A percentile compares a stretch with the other conserved stretches of the same genome.
phyloP scores from a whole-genome alignment of 2,888 invertebrate genomes.

The Xylophagus ater region DNA sequence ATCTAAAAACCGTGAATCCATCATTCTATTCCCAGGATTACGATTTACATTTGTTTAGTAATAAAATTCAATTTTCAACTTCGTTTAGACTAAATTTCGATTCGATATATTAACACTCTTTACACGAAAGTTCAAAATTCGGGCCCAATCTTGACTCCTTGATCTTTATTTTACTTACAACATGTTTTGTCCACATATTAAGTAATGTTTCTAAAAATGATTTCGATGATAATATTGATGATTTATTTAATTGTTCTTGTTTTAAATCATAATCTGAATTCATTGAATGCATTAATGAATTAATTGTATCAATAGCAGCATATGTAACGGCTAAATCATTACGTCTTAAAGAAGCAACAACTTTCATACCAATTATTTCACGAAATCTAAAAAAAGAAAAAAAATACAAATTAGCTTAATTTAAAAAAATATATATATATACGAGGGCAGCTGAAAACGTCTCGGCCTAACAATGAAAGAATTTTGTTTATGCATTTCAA shows the following conservation, averaged over 20 bases:
- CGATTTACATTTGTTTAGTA: too few species aligned
- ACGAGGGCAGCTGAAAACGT: too few species aligned
- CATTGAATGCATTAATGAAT: conserved; percentile 98
- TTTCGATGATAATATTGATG: conserved; percentile 81
- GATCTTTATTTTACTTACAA: conserved; percentile 53
- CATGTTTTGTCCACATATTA: conserved; percentile 89
- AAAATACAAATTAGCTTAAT: too few species aligned
- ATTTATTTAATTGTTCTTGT: conserved; percentile 97
- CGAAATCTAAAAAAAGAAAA: conserved; percentile 67
- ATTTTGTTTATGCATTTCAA: too few species aligned
- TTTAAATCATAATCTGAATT: conserved; percentile 90
- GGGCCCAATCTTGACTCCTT: too few species aligned
- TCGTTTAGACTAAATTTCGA: too few species aligned
- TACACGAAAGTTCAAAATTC: too few species aligned
- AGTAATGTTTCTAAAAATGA: conserved; percentile 86
- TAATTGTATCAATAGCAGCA: conserved; percentile 93
- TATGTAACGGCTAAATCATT: conserved; percentile 86
- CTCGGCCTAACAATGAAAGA: too few species aligned
- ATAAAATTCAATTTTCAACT: too few species aligned
- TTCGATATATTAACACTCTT: too few species aligned
- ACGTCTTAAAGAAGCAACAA: conserved; percentile 77
- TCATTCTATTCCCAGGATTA: too few species aligned
- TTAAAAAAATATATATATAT: background rate
- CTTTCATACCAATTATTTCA: conserved; percentile 86
- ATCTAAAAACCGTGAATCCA: too few species aligned